Base-by-base conservation (phyloP, 1,140 invertebrate species). In the Sesamia nonagrioides region DNA sequence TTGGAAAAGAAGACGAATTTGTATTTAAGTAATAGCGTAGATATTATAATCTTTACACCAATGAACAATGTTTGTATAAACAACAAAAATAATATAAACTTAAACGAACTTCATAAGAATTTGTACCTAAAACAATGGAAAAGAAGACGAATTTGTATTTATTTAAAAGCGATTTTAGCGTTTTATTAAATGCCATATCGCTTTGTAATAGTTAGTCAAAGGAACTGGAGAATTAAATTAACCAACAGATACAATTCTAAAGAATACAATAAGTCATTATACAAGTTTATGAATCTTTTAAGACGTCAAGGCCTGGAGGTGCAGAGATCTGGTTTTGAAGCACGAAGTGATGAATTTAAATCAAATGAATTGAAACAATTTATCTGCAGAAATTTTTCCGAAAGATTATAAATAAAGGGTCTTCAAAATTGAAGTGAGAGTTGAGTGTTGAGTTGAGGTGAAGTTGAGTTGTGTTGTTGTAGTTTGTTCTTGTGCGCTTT, bases 101-200 rank as follows among this genome's bases (percentile, higher is more conserved):
- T 35, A 37, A 61, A 61, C 35, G 58, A 40, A 40, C 15, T 61
- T 61, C 33, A 61, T 61, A 61, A 61, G 27, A 61, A 37, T 37
- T 61, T 61, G 33, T 61, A 42, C 33, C 3, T 5, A 7, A 37
- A 63, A 42, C 35, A 63, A 63, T 42, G 35, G 6, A 61, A 15
- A 40, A 61, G n/a, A 63, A 42, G 45, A 48, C 13, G 45, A 48
- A 48, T 58, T 9, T 9, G 8, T 7, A 18, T 15, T 0, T 5
- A 2, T 15, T 2, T 17, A n/a, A 15, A 27, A 63, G 35, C 37
- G 8, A 63, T 63, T 42, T 35, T 63, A 18, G 35, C 37, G 35
- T 63, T 42, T 63, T 42, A 63, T 63, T 63, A 63, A 63, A 63
- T 63, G 13, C 60, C n/a, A n/a, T 42, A 63, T 63, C 60, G 37